These are phyloP conservation scores for Lagopus muta DNA, from an alignment of 2,113 vertebrate species.

Conservation along the genomic window DNA sequence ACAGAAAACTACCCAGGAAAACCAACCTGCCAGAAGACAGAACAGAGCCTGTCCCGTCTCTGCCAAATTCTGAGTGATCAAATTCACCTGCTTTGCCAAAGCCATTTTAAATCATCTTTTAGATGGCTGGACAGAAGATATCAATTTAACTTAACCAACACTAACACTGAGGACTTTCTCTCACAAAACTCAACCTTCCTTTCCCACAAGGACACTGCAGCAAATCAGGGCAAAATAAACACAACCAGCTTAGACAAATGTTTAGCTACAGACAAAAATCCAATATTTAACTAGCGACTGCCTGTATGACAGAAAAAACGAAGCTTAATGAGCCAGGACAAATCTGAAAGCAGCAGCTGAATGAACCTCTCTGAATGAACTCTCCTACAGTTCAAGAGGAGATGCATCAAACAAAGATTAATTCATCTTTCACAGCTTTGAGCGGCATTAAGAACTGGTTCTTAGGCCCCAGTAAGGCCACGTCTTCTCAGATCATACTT, in stretches of 20 bases:
- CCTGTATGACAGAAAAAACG: neutral
- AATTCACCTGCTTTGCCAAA: neutral
- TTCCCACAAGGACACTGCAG: slow-evolving; percentile 33
- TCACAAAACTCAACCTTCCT: neutral
- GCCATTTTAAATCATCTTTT: neutral
- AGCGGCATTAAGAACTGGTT: neutral
- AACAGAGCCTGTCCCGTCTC: neutral
- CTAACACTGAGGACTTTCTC: neutral
- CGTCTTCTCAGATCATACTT: neutral
- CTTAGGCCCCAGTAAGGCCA: neutral
- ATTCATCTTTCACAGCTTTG: neutral
- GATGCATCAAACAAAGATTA: neutral
- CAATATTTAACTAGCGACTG: slow-evolving; percentile 26
- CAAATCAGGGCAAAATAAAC: slow-evolving; percentile 22
- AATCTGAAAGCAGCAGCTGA: neutral
- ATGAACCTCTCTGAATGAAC: neutral
- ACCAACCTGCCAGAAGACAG: neutral
- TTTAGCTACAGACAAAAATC: slow-evolving; percentile 32
- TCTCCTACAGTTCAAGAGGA: neutral
- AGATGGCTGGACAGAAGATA: neutral
- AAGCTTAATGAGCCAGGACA: neutral
- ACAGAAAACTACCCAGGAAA: neutral
- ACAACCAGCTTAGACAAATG: neutral
- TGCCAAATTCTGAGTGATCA: neutral
- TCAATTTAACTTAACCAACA: neutral